Conservation (phyloP, 2,888 invertebrate genomes). For the Acrocera orbiculus region DNA sequence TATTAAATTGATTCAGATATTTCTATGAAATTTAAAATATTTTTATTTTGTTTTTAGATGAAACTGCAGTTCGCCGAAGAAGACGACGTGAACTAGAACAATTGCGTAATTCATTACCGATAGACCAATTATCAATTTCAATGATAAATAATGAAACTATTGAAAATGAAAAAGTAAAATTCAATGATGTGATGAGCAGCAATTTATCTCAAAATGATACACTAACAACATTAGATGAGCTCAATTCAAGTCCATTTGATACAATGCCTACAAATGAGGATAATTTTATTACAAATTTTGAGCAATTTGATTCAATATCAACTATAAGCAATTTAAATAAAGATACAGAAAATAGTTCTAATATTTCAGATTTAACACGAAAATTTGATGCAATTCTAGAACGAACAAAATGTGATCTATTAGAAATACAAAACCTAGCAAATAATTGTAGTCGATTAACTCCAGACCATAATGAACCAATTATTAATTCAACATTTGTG, state of each 20-base stretch:
- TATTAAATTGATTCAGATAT: too few species aligned
- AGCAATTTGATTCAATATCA: conserved; percentile 9
- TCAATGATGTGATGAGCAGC: too few species aligned
- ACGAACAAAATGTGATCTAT: conserved; percentile 25
- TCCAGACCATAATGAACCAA: too few species aligned
- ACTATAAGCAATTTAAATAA: conserved; percentile 15
- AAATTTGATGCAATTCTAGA: conserved; percentile 23
- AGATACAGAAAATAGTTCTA: conserved; percentile 15
- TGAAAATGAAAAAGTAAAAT: too few species aligned
- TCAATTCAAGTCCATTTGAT: too few species aligned
- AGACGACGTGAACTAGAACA: conserved; percentile 27
- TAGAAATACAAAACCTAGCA: conserved; percentile 28
- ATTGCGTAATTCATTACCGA: conserved; percentile 24
- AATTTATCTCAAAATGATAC: too few species aligned
- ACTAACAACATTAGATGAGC: too few species aligned
- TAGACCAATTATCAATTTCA: too few species aligned
- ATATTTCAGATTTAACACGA: conserved; percentile 20
- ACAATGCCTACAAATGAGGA: too few species aligned
- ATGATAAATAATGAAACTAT: too few species aligned
- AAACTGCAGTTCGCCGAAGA: conserved; percentile 24
- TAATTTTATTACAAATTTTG: too few species aligned
- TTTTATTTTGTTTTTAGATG: conserved; percentile 27
- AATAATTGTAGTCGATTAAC: conserved; percentile 18
- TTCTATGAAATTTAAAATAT: too few species aligned
- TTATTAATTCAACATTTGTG: conserved; percentile 1